Percentiles rank a stretch among this genome's conserved stretches.
Evolutionary conservation across 1,140 invertebrate species (phyloP).

Genomic region (Cherax destructor): DNA sequence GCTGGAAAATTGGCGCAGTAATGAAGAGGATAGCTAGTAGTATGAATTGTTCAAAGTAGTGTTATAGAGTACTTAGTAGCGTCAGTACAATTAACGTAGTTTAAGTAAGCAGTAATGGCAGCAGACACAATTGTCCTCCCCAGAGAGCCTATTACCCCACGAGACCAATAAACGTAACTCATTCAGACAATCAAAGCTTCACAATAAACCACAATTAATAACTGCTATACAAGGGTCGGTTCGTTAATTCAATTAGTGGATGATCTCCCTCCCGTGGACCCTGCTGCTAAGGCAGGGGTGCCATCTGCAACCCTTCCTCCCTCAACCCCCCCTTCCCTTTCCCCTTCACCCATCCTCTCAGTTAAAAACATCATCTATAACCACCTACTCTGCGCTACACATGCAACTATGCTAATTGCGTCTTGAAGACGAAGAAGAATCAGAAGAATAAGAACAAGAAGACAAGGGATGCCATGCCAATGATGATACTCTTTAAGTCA

Average conservation of each 20-base stretch:
- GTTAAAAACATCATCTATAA: not conserved
- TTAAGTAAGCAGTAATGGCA: no score
- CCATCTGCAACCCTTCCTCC: not conserved
- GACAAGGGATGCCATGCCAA: no score
- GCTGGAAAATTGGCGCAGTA: no score
- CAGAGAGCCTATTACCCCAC: not conserved
- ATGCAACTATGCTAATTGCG: no score
- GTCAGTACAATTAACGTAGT: no score
- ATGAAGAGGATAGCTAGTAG: no score
- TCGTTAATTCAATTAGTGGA: slow-evolving; percentile 31
- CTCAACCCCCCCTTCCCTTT: no score
- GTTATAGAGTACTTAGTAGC: no score
- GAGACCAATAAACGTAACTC: slow-evolving; percentile 21
- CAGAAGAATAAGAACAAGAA: not conserved
- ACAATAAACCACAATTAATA: slow-evolving; percentile 48
- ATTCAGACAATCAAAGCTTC: not conserved
- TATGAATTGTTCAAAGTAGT: no score
- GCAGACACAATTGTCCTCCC: not conserved
- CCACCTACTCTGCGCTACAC: not conserved
- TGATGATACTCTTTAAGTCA: no score
- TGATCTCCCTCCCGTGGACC: not conserved
- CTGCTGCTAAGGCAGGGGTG: not conserved
- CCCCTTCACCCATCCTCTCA: not conserved
- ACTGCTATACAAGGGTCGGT: slow-evolving; percentile 11
- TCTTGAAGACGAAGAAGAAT: not conserved